phyloP scores from a whole-genome alignment of 2,797 vertebrate species.

The Kryptopterus vitreolus region DNA sequence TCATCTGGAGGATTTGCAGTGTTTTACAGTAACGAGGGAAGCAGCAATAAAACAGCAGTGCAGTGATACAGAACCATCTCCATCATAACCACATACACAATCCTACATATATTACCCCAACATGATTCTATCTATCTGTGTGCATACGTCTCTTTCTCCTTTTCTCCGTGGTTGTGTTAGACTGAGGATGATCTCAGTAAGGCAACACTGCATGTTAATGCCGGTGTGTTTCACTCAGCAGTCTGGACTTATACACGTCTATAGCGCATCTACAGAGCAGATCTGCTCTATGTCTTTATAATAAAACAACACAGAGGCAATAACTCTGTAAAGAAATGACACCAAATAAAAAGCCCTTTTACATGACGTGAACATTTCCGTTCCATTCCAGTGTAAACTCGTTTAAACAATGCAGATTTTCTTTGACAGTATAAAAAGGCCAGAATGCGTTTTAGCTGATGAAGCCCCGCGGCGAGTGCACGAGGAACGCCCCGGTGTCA shows the following conservation, averaged over 20 bases:
- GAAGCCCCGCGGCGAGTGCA: conserved; percentile 29
- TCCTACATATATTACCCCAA: not conserved
- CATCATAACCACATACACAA: not conserved
- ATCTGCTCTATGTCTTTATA: not conserved
- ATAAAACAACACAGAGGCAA: not conserved
- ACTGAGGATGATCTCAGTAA: not conserved
- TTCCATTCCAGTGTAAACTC: not conserved
- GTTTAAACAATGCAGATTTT: conserved; percentile 6
- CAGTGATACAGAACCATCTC: conserved; percentile 3
- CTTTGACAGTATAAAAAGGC: conserved; percentile 4
- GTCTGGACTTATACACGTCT: not conserved
- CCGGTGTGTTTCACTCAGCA: not conserved
- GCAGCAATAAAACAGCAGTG: not conserved
- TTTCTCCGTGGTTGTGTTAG: not conserved
- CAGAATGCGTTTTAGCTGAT: conserved; percentile 47
- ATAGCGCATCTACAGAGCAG: not conserved
- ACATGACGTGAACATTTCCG: not conserved
- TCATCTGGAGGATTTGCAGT: conserved; percentile 17
- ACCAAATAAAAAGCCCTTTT: not conserved
- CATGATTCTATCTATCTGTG: no score
- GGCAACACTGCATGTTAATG: not conserved
- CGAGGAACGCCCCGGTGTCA: conserved; percentile 34
- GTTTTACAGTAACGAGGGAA: not conserved
- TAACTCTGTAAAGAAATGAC: not conserved
- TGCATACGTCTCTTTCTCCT: not conserved